phyloP scores from a whole-genome alignment of 2,888 invertebrate genomes.

The Eurytoma adleriae region DNA sequence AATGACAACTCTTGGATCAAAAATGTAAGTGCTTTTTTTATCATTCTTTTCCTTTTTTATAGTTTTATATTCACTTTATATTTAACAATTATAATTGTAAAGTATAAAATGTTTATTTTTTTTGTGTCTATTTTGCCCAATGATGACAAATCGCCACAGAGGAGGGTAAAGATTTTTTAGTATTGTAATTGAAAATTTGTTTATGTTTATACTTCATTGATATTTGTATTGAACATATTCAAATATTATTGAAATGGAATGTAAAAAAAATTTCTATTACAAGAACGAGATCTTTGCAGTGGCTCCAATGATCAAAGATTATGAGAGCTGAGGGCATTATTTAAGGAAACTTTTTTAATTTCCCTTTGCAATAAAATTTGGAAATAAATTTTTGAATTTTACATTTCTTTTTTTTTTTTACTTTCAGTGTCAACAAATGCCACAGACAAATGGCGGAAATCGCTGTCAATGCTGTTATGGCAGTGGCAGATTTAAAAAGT shows the following conservation, averaged over 20 bases:
- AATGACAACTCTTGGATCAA: constrained; percentile 98
- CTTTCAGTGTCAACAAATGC: constrained; percentile 90
- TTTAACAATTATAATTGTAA: neutral
- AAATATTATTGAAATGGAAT: constrained; percentile 9
- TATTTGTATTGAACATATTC: constrained; percentile 4
- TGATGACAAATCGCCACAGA: constrained; percentile 71
- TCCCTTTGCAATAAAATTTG: neutral
- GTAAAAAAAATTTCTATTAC: constrained; percentile 36
- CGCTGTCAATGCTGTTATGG: constrained; percentile 96
- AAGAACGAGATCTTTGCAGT: constrained; percentile 61
- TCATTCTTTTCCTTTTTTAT: neutral
- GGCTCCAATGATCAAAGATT: constrained; percentile 73
- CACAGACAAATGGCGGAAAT: constrained; percentile 99
- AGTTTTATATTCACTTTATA: neutral
- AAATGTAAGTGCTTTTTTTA: constrained; percentile 83
- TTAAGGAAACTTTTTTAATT: constrained; percentile 7
- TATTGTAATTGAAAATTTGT: constrained; percentile 29
- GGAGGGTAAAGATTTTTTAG: constrained; percentile 62
- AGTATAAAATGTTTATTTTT: neutral
- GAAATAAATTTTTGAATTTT: neutral
- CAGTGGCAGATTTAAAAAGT: constrained; percentile 95
- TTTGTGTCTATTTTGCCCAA: constrained; percentile 60
- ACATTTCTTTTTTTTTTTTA: constrained; percentile 22
- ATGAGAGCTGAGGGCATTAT: constrained; percentile 73
- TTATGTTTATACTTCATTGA: neutral